Evolutionary conservation across 2,888 invertebrate species (phyloP).

Genomic region (Acronicta psi): DNA sequence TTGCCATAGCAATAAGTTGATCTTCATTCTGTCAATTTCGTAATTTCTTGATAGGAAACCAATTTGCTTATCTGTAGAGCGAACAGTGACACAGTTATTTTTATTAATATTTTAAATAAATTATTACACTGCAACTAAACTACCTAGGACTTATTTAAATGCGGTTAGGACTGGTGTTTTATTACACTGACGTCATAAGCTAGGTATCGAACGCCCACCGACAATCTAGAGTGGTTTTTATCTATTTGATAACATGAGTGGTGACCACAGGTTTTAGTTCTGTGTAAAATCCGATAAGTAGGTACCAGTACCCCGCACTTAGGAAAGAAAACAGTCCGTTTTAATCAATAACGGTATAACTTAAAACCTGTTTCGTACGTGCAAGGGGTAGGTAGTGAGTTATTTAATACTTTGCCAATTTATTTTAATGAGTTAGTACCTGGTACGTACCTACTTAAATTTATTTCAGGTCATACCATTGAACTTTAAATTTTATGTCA

Average conservation of each 20-base stretch:
- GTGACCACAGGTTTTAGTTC: slow-evolving; percentile 68
- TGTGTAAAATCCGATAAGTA: slow-evolving; percentile 63
- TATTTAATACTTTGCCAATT: slow-evolving; percentile 48
- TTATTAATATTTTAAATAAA: slow-evolving; percentile 7
- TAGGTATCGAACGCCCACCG: slow-evolving; percentile 59
- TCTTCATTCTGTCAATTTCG: slow-evolving; percentile 7
- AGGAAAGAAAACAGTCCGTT: slow-evolving; percentile 53
- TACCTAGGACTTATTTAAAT: slow-evolving; percentile 40
- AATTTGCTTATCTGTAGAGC: slow-evolving; percentile 10
- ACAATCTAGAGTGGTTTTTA: slow-evolving; percentile 79
- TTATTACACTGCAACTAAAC: slow-evolving; percentile 33
- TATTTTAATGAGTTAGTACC: slow-evolving; percentile 42
- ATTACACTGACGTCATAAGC: slow-evolving; percentile 65
- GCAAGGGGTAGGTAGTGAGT: slow-evolving; percentile 30
- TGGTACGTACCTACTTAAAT: slow-evolving; percentile 5
- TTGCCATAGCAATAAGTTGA: background rate
- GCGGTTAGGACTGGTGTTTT: slow-evolving; percentile 59
- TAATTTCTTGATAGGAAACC: slow-evolving; percentile 4
- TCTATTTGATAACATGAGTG: slow-evolving; percentile 72
- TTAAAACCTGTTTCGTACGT: slow-evolving; percentile 43
- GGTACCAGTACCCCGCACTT: slow-evolving; percentile 18
- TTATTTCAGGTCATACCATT: slow-evolving; percentile 14
- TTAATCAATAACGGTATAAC: slow-evolving; percentile 50
- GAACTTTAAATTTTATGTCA: no score
- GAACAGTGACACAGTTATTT: slow-evolving; percentile 7